Conservation (phyloP, 2,113 vertebrate genomes). For the Hippocampus comes region DNA sequence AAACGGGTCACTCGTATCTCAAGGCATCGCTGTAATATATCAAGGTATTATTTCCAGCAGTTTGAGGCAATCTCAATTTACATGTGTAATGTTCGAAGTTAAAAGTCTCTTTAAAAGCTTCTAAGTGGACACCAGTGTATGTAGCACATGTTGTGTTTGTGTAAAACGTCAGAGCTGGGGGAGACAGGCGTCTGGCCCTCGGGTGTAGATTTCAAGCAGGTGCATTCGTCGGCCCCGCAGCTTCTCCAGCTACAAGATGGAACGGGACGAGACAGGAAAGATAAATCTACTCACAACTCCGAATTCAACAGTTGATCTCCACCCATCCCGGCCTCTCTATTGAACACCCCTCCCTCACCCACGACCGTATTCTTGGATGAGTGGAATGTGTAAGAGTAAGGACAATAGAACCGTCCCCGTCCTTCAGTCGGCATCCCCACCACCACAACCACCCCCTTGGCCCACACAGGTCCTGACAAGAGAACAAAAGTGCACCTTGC, state of each 20-base stretch:
- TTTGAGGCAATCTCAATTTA: background rate
- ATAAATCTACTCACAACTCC: constrained; percentile 49
- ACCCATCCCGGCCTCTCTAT: constrained; percentile 8
- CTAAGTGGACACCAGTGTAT: constrained; percentile 60
- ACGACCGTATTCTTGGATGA: constrained; percentile 43
- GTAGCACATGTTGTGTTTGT: constrained; percentile 58
- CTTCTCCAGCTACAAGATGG: constrained; percentile 53
- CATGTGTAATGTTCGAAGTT: background rate
- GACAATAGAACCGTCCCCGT: constrained; percentile 66
- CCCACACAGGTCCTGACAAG: constrained; percentile 70
- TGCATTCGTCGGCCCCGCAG: constrained; percentile 57
- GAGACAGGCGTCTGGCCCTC: constrained; percentile 63
- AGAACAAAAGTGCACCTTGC: constrained; percentile 78
- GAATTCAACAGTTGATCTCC: constrained; percentile 23
- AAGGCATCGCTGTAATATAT: background rate
- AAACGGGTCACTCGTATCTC: background rate
- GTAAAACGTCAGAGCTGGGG: constrained; percentile 51
- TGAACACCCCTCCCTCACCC: constrained; percentile 26
- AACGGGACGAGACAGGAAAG: constrained; percentile 30
- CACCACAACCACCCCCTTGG: constrained; percentile 23
- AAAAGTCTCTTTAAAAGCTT: constrained; percentile 5
- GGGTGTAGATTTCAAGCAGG: constrained; percentile 75
- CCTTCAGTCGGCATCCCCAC: constrained; percentile 23
- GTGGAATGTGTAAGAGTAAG: constrained; percentile 60
- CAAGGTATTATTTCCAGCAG: background rate